Evolutionary conservation across 2,797 vertebrate genomes (phyloP).

Genomic region (Morelia viridis): DNA sequence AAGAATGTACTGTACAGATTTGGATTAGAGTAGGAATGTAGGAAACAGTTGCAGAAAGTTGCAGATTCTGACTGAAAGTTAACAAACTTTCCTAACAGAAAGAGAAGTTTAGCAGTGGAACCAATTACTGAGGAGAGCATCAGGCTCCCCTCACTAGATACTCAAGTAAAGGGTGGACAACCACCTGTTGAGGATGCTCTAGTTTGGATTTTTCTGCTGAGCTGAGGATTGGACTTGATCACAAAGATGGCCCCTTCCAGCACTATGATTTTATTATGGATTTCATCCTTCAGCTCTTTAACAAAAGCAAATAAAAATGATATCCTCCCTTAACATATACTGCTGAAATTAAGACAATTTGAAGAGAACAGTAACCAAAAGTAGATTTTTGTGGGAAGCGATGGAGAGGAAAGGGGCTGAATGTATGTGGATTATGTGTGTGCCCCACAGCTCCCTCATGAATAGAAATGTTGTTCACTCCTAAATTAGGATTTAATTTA

Average conservation of each 20-base stretch:
- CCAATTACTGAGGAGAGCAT: background rate
- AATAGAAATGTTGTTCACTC: background rate
- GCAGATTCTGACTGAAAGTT: background rate
- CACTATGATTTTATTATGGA: background rate
- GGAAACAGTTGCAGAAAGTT: background rate
- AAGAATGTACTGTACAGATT: background rate
- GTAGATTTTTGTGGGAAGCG: background rate
- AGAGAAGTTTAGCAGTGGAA: background rate
- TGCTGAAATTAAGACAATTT: background rate
- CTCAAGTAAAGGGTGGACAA: background rate
- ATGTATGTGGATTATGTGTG: background rate
- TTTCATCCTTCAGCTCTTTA: background rate
- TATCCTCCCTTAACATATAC: background rate
- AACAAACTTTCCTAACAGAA: background rate
- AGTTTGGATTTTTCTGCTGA: background rate
- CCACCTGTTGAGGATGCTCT: background rate
- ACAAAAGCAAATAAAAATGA: background rate
- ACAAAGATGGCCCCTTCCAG: background rate
- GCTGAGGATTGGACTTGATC: background rate
- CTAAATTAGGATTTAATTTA: background rate
- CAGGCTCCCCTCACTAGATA: background rate
- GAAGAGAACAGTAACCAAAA: background rate
- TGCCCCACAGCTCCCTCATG: background rate
- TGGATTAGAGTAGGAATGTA: background rate
- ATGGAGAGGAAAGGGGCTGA: background rate